Evolutionary conservation across 1,140 invertebrate species (phyloP).

Genomic region (Harlomillsia oculata): DNA sequence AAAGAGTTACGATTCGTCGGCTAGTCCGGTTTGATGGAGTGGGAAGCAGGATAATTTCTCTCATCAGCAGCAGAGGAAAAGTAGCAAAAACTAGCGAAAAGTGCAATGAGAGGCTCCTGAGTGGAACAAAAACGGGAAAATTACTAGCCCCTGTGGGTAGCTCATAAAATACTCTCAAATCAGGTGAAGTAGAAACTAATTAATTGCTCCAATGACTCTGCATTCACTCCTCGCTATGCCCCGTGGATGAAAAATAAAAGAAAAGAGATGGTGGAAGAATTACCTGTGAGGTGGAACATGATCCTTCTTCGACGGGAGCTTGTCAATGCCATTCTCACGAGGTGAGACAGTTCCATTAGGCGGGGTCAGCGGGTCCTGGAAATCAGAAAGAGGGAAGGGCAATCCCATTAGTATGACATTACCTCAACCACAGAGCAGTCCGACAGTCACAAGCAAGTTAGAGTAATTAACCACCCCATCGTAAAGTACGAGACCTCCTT

Average conservation of each 20-base stretch:
- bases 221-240: not conserved
- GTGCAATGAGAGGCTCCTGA: no score
- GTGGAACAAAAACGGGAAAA: no score
- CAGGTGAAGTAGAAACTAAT: no score
- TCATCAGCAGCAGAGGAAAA: no score
- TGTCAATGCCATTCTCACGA: slow-evolving; percentile 42
- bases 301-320: slow-evolving; percentile 43
- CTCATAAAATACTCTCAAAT: no score
- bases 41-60: no score
- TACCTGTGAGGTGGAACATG: slow-evolving; percentile 39
- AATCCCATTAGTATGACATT: not conserved
- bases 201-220: not conserved
- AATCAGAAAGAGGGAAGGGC: not conserved
- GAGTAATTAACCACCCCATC: slow-evolving; percentile 20
- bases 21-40: no score
- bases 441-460: not conserved
- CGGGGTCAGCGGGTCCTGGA: slow-evolving; percentile 34
- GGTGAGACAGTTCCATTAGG: slow-evolving; percentile 39
- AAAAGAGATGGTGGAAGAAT: not conserved
- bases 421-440: not conserved
- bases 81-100: no score
- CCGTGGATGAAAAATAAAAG: not conserved
- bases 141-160: no score
- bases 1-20: no score
- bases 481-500: slow-evolving; percentile 14